A percentile compares a stretch with the other conserved stretches of the same genome.
Conservation (phyloP, 2,888 invertebrate species). For the Marronus borbonicus region DNA sequence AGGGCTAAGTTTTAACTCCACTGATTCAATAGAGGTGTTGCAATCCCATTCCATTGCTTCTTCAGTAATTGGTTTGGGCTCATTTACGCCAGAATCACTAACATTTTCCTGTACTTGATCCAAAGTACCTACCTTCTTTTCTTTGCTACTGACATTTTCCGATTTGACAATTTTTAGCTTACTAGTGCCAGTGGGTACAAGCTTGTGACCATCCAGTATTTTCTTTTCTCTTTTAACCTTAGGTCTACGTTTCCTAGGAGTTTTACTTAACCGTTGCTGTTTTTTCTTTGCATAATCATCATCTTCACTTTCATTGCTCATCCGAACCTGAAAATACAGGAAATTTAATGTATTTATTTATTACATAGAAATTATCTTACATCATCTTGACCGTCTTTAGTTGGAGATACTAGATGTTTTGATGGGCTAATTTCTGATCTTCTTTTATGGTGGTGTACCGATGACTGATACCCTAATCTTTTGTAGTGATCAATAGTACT, state of each 20-base stretch:
- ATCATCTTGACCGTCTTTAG: slow-evolving; percentile 66
- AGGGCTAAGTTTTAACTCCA: slow-evolving; percentile 63
- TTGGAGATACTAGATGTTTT: slow-evolving; percentile 63
- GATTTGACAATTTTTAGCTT: slow-evolving; percentile 15
- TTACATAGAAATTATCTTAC: slow-evolving; percentile 54
- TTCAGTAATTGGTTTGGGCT: slow-evolving; percentile 46
- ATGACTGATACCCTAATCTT: slow-evolving; percentile 67
- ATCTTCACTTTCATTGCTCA: slow-evolving; percentile 64
- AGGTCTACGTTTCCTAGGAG: slow-evolving; percentile 55
- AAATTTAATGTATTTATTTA: neutral
- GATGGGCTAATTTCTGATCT: slow-evolving; percentile 64
- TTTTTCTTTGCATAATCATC: slow-evolving; percentile 59
- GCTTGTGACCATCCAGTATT: slow-evolving; percentile 1
- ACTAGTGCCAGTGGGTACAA: too few relatives aligned
- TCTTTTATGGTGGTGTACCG: slow-evolving; percentile 59
- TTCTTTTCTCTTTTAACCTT: slow-evolving; percentile 53
- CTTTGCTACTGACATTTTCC: slow-evolving; percentile 45
- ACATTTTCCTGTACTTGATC: slow-evolving; percentile 44
- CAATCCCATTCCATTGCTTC: slow-evolving; percentile 62
- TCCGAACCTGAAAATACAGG: slow-evolving; percentile 35
- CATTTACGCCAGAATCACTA: slow-evolving; percentile 49
- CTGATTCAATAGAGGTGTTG: slow-evolving; percentile 61
- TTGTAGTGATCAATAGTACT: slow-evolving; percentile 69
- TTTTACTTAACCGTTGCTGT: slow-evolving; percentile 52
- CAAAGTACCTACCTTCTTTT: slow-evolving; percentile 37